phyloP scores from a whole-genome alignment of 2,888 invertebrate genomes.

The Anthrax anthrax region DNA sequence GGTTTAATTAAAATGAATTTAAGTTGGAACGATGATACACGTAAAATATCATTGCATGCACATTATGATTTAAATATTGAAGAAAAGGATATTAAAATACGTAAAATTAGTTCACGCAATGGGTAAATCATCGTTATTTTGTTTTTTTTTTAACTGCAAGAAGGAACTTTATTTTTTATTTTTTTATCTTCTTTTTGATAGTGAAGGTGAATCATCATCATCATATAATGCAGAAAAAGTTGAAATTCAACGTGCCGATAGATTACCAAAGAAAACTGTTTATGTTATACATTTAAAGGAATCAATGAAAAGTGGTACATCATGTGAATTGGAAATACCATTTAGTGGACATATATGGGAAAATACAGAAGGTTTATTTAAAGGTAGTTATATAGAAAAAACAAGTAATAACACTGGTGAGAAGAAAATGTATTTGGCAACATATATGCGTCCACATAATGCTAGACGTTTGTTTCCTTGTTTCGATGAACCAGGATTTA shows the following conservation, averaged over 20 bases:
- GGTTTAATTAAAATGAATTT: constrained; percentile 56
- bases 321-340: constrained; percentile 46
- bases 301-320: constrained; percentile 39
- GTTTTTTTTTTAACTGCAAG: not conserved
- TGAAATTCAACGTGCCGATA: constrained; percentile 32
- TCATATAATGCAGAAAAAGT: constrained; percentile 12
- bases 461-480: constrained; percentile 68
- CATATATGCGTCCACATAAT: constrained; percentile 55
- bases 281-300: constrained; percentile 46
- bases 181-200: not conserved
- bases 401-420: constrained; percentile 25
- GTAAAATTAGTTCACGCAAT: constrained; percentile 20
- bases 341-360: constrained; percentile 52
- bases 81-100: constrained; percentile 37
- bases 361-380: constrained; percentile 54
- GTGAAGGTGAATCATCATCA: not conserved
- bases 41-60: constrained; percentile 50
- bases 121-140: constrained; percentile 14
- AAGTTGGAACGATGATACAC: constrained; percentile 46
- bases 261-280: constrained; percentile 46
- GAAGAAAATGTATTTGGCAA: constrained; percentile 43
- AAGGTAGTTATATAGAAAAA: constrained; percentile 42
- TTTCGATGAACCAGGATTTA: constrained; percentile 64
- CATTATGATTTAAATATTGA: constrained; percentile 48
- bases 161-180: not conserved